phyloP scores from a whole-genome alignment of 2,888 invertebrate species.

The Venustoraphidia nigricollis region DNA sequence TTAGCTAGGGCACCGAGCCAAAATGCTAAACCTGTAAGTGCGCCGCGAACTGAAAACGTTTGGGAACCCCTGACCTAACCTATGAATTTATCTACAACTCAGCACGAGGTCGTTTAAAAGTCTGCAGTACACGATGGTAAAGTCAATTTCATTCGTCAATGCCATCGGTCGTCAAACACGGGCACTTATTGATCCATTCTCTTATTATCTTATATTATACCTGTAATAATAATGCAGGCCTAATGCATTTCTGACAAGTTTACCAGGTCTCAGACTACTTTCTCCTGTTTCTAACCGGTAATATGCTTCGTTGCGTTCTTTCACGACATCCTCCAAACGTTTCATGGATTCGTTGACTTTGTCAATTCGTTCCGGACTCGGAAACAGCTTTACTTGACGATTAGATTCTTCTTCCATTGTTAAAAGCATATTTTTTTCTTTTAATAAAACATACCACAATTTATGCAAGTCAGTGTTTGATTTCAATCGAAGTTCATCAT shows the following conservation, averaged over 20 bases:
- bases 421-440: conserved; percentile 92
- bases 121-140: too few species aligned
- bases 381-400: conserved; percentile 50
- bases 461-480: conserved; percentile 93
- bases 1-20: too few species aligned
- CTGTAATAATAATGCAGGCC: conserved; percentile 42
- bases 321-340: conserved; percentile 77
- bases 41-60: too few species aligned
- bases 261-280: conserved; percentile 59
- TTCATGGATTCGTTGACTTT: conserved; percentile 92
- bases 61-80: too few species aligned
- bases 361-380: conserved; percentile 84
- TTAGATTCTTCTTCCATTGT: conserved; percentile 86
- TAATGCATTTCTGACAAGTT: conserved; percentile 38
- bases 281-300: conserved; percentile 78
- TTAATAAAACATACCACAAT: conserved; percentile 84
- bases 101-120: too few species aligned
- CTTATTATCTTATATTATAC: conserved; percentile 13
- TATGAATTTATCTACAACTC: too few species aligned
- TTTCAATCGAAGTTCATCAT: conserved; percentile 85
- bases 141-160: too few species aligned
- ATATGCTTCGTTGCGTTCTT: conserved; percentile 86
- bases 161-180: too few species aligned
- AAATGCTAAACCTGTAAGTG: too few species aligned
- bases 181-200: background rate